Conservation (phyloP, 2,888 invertebrate genomes). For the Morpho helenor region DNA sequence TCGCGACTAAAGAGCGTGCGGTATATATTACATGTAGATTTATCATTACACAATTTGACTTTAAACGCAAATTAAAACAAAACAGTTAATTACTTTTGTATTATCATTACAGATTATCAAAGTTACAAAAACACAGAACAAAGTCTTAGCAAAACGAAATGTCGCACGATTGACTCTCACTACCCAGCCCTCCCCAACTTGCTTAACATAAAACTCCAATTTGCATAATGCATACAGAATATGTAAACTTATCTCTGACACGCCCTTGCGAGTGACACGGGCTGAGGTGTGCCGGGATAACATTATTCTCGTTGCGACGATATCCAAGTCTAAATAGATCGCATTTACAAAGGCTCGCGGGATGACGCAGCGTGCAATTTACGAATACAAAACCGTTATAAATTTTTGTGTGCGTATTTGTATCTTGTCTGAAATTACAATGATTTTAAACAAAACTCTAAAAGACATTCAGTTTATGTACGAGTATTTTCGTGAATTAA, state of each 20-base stretch:
- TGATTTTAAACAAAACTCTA: too few species aligned
- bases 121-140: too few species aligned
- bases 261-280: conserved; percentile 72
- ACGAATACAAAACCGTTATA: conserved; percentile 21
- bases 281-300: conserved; percentile 72
- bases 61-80: too few species aligned
- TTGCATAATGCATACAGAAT: conserved; percentile 78
- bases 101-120: too few species aligned
- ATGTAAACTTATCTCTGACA: conserved; percentile 75
- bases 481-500: too few species aligned
- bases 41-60: too few species aligned
- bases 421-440: background rate
- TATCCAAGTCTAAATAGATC: conserved; percentile 71
- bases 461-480: too few species aligned
- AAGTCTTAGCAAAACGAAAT: conserved; percentile 44
- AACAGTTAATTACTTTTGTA: too few species aligned
- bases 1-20: too few species aligned
- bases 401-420: background rate
- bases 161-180: conserved; percentile 34
- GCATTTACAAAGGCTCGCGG: conserved; percentile 55
- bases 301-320: conserved; percentile 70
- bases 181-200: conserved; percentile 34
- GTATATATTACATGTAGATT: too few species aligned
- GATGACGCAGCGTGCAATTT: conserved; percentile 1
- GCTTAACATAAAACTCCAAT: conserved; percentile 76